phyloP scores from a whole-genome alignment of 2,113 vertebrate species.

The Sander vitreus region DNA sequence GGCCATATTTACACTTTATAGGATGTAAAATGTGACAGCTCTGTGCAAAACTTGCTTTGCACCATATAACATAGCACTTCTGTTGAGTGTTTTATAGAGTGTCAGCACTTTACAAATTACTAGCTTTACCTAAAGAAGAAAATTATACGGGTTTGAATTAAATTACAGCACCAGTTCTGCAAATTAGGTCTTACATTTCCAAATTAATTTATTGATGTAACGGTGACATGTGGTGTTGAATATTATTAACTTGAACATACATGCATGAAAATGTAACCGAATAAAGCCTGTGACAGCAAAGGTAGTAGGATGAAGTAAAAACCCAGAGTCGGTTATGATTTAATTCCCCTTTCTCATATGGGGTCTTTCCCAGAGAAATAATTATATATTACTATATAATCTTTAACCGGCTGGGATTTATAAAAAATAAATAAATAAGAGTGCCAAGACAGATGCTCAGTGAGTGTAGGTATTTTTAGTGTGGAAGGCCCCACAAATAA shows the following conservation, averaged over 20 bases:
- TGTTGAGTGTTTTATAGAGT: neutral
- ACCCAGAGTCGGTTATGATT: neutral
- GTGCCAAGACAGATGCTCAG: conserved; percentile 14
- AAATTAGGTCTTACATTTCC: neutral
- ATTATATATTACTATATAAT: conserved; percentile 2
- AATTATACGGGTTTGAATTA: neutral
- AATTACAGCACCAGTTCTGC: neutral
- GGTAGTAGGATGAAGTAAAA: conserved; percentile 7
- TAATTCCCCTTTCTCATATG: conserved; percentile 15
- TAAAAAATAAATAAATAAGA: neutral
- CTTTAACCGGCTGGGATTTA: conserved; percentile 5
- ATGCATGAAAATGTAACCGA: neutral
- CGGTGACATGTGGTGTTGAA: neutral
- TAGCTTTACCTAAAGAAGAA: neutral
- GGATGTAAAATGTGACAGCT: conserved; percentile 9
- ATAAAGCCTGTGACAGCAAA: neutral
- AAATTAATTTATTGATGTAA: neutral
- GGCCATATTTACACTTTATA: conserved; percentile 46
- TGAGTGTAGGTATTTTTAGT: conserved; percentile 35
- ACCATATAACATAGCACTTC: neutral
- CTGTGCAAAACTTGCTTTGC: conserved; percentile 8
- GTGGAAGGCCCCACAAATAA: neutral
- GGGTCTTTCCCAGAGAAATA: conserved; percentile 7
- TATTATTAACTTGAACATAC: neutral
- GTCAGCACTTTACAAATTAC: neutral